Evolutionary conservation across 1,140 invertebrate species (phyloP).

Genomic region (Tachypleus tridentatus): DNA sequence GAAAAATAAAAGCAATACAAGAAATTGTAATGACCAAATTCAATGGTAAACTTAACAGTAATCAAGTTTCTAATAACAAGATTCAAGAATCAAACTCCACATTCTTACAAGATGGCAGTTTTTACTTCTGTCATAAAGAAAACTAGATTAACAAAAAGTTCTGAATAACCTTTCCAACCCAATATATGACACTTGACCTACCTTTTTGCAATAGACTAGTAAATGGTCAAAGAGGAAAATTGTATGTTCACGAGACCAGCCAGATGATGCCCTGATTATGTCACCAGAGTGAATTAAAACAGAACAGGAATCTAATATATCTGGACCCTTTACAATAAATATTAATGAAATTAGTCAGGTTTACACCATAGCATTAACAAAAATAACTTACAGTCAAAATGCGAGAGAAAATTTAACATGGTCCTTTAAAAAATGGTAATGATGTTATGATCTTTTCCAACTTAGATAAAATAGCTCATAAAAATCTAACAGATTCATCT

Average conservation of each 20-base stretch:
- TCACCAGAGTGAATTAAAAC: slow-evolving; percentile 72
- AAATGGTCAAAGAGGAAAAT: slow-evolving; percentile 83
- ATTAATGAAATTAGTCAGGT: too few relatives aligned
- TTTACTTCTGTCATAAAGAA: too few relatives aligned
- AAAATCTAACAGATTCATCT: too few relatives aligned
- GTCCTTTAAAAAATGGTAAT: neutral
- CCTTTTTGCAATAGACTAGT: slow-evolving; percentile 72
- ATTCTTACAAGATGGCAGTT: neutral
- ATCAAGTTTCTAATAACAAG: neutral
- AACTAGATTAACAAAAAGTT: too few relatives aligned
- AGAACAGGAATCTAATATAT: slow-evolving; percentile 60
- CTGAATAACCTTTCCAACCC: too few relatives aligned
- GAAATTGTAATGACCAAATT: too few relatives aligned
- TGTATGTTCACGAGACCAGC: slow-evolving; percentile 69
- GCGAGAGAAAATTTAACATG: neutral
- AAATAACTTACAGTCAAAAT: slow-evolving; percentile 16
- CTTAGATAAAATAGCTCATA: neutral
- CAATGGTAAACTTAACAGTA: neutral
- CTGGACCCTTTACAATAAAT: slow-evolving; percentile 46
- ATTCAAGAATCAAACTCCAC: neutral
- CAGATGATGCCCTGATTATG: slow-evolving; percentile 59
- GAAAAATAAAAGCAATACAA: too few relatives aligned
- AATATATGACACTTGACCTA: slow-evolving; percentile 21
- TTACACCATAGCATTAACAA: slow-evolving; percentile 15
- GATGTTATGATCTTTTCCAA: neutral